Percentiles rank a stretch among this genome's conserved stretches.
These are phyloP conservation scores for Chamaea fasciata DNA, from an alignment of 2,113 vertebrate species.

Conservation along the genomic window DNA sequence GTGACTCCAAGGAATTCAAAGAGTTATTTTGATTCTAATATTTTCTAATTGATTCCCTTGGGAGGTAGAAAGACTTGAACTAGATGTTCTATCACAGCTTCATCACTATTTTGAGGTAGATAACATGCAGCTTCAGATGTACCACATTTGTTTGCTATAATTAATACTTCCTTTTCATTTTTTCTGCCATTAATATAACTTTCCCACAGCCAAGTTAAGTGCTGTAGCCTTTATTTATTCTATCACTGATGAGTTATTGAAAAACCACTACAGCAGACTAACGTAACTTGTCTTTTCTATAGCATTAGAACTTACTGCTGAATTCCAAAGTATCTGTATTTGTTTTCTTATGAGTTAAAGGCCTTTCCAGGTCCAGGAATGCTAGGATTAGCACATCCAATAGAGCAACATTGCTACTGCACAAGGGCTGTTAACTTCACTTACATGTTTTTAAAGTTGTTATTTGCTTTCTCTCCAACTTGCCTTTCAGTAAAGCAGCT, in stretches of 20 bases:
- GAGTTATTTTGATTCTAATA: background rate
- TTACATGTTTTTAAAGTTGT: background rate
- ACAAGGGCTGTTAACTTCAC: background rate
- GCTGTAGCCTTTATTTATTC: background rate
- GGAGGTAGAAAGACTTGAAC: background rate
- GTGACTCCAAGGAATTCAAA: background rate
- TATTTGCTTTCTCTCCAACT: background rate
- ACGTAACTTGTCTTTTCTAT: background rate
- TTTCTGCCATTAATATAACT: background rate
- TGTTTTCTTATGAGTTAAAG: background rate
- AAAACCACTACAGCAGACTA: background rate
- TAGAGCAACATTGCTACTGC: background rate
- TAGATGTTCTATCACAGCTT: background rate
- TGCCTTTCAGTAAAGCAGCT: background rate
- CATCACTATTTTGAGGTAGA: background rate
- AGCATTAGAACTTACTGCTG: background rate
- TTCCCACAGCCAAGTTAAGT: background rate
- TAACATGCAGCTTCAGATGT: background rate
- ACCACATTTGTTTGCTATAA: background rate
- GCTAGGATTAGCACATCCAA: background rate
- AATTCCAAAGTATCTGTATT: background rate
- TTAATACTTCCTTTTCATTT: background rate
- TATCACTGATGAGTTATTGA: background rate
- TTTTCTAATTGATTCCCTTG: slow-evolving; percentile 27
- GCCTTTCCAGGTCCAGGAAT: background rate